These are phyloP conservation scores for Lamprotornis superbus DNA, from an alignment of 2,113 vertebrate genomes.

Conservation along the genomic window DNA sequence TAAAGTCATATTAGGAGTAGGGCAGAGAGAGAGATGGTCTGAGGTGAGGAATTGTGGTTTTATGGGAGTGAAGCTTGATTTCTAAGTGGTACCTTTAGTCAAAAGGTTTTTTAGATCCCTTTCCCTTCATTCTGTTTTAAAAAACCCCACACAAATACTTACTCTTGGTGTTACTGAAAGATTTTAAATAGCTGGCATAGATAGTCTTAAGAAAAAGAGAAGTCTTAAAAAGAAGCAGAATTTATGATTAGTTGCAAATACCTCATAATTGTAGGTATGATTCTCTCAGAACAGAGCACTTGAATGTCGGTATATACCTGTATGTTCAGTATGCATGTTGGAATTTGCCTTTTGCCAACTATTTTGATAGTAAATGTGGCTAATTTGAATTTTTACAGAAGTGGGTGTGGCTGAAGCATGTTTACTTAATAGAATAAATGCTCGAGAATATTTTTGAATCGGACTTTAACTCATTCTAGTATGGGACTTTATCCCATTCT, in stretches of 20 bases:
- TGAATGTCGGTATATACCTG: neutral
- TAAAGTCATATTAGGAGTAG: neutral
- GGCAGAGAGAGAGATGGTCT: neutral
- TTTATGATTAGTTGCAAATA: neutral
- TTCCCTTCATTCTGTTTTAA: neutral
- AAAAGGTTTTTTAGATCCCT: neutral
- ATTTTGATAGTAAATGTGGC: constrained; percentile 52
- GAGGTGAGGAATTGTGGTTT: neutral
- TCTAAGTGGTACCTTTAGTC: neutral
- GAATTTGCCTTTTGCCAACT: constrained; percentile 43
- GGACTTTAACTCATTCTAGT: neutral
- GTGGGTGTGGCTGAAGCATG: constrained; percentile 1
- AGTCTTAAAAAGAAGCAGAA: neutral
- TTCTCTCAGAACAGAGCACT: neutral
- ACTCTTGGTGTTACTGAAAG: neutral
- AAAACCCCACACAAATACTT: neutral
- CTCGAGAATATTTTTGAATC: neutral
- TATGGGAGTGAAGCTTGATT: neutral
- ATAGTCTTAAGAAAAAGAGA: neutral
- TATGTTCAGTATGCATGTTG: constrained; percentile 31
- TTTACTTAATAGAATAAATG: neutral
- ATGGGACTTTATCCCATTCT: neutral
- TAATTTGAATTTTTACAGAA: constrained; percentile 34
- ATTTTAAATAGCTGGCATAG: neutral
- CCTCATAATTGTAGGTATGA: neutral